These are phyloP conservation scores for Dromaius novaehollandiae DNA, from an alignment of 2,113 vertebrate genomes.

Conservation along the genomic window DNA sequence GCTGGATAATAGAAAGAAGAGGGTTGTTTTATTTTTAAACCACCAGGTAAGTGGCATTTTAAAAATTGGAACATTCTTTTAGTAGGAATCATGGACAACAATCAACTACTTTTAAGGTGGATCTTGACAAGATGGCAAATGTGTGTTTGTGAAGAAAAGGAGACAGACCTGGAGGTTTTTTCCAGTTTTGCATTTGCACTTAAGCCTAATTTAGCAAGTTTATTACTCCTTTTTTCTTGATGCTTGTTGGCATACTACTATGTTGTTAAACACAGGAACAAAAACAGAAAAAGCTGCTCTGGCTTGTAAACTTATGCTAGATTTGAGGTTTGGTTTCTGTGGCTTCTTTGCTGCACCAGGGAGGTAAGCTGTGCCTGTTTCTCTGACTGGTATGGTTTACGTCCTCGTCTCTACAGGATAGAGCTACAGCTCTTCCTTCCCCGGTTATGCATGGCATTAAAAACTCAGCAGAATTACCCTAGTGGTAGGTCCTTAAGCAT, in stretches of 20 bases:
- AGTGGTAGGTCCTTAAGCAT: neutral
- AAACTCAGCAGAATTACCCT: neutral
- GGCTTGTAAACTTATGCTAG: rapidly evolving
- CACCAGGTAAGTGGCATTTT: neutral
- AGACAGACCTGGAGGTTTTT: neutral
- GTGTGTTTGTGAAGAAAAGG: neutral
- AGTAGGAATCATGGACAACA: neutral
- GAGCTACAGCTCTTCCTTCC: neutral
- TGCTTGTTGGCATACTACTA: neutral
- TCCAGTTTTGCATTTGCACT: neutral
- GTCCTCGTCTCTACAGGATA: neutral
- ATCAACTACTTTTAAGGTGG: neutral
- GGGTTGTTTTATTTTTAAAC: neutral
- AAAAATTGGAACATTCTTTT: neutral
- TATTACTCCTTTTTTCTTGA: neutral
- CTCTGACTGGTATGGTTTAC: neutral
- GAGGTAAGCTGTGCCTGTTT: neutral
- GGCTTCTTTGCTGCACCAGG: neutral
- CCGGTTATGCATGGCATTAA: neutral
- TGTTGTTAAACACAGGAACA: neutral
- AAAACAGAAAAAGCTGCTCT: neutral
- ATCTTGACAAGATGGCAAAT: neutral
- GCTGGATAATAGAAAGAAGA: neutral
- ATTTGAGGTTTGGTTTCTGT: neutral
- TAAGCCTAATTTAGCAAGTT: neutral